phyloP scores from a whole-genome alignment of 2,888 invertebrate genomes.

The Agrotis ipsilon region DNA sequence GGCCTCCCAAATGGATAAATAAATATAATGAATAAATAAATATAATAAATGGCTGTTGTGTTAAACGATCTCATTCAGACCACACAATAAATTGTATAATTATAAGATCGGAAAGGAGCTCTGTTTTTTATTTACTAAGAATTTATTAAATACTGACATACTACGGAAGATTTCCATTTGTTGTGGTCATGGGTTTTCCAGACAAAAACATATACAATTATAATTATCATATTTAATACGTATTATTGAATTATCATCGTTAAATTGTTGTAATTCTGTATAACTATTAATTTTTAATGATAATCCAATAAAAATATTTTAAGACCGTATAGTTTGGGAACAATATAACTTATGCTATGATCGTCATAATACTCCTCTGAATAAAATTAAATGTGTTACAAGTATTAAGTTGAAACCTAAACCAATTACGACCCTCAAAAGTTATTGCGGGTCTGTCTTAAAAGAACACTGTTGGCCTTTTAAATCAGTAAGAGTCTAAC shows the following conservation, averaged over 20 bases:
- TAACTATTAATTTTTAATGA: background rate
- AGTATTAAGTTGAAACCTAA: background rate
- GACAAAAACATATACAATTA: background rate
- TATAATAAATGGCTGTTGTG: background rate
- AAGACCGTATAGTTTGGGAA: background rate
- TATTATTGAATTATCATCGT: background rate
- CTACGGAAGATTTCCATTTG: conserved; percentile 19
- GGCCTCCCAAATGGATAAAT: background rate
- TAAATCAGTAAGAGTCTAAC: too few species aligned
- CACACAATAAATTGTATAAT: background rate
- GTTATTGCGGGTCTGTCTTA: too few species aligned
- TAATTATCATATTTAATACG: too few species aligned
- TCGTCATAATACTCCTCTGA: background rate
- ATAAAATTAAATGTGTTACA: background rate
- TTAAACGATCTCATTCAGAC: conserved; percentile 1
- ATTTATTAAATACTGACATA: conserved; percentile 6
- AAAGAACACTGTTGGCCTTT: too few species aligned
- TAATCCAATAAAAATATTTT: background rate
- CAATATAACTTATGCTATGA: background rate
- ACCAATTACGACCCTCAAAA: background rate
- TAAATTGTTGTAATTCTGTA: background rate
- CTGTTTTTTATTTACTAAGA: conserved; percentile 6
- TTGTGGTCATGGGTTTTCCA: conserved; percentile 42
- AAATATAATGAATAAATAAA: background rate
- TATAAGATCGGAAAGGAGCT: background rate